A percentile compares a stretch with the other conserved stretches of the same genome.
These are phyloP conservation scores for Pomatorhinus ruficollis DNA, from an alignment of 2,113 vertebrate genomes.

Conservation along the genomic window DNA sequence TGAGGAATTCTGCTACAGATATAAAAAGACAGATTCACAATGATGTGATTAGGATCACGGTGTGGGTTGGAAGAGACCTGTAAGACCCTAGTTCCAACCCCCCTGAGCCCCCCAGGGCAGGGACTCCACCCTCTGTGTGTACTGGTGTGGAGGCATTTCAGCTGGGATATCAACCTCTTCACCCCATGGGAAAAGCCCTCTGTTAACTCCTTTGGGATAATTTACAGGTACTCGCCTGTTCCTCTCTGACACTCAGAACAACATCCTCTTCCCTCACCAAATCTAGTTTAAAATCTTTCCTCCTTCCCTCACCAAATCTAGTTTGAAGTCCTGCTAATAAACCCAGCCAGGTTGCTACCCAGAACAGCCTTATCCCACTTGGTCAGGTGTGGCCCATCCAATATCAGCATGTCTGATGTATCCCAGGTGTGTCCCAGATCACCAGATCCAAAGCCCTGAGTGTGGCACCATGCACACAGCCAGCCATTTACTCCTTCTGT, in stretches of 20 bases:
- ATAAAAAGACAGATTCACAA: neutral
- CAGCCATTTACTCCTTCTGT: neutral
- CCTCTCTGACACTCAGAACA: neutral
- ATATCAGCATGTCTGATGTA: accelerated
- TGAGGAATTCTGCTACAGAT: no score
- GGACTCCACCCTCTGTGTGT: neutral
- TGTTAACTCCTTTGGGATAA: neutral
- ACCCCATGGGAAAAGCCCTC: neutral
- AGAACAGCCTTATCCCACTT: neutral
- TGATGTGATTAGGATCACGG: neutral
- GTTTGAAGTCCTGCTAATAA: neutral
- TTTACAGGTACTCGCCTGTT: neutral
- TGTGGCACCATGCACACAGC: no score
- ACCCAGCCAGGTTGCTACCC: accelerated
- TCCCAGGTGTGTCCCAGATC: no score
- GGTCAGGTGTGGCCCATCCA: accelerated
- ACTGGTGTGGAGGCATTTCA: no score
- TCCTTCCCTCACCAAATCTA: neutral
- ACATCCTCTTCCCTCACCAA: no score
- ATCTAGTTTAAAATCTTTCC: no score
- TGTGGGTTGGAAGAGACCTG: neutral
- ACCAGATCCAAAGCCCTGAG: neutral
- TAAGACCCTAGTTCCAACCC: accelerated
- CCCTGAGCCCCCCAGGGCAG: neutral
- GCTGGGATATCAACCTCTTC: accelerated